These are phyloP conservation scores for Pinna nobilis DNA, from an alignment of 1,140 invertebrate species.

Conservation along the genomic window DNA sequence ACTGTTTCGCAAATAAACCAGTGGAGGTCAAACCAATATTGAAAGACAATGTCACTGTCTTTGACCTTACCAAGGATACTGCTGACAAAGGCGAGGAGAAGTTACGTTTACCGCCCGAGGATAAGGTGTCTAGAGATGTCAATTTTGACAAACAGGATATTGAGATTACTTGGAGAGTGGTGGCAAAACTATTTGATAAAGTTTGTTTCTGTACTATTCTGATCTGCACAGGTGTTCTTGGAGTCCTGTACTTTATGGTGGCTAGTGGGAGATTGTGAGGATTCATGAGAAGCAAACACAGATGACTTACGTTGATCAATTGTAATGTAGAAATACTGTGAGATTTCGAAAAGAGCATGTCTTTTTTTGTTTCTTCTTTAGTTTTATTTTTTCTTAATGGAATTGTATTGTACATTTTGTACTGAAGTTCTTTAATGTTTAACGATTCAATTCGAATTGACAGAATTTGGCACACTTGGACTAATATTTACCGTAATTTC, in stretches of 20 bases:
- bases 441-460: no score
- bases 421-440: no score
- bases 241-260: slow-evolving; percentile 9
- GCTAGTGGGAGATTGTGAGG: not conserved
- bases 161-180: not conserved
- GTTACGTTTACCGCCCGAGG: not conserved
- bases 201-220: not conserved
- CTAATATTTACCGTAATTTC: no score
- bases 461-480: no score
- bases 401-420: no score
- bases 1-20: not conserved
- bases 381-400: no score
- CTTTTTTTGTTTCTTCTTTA: no score
- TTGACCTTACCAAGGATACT: not conserved
- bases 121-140: not conserved
- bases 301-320: no score
- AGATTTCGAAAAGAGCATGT: no score
- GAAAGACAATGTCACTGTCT: not conserved
- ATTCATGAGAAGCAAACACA: no score
- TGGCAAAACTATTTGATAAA: slow-evolving; percentile 2
- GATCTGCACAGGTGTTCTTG: not conserved
- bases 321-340: no score
- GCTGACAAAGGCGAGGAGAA: not conserved
- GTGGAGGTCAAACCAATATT: not conserved
- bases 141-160: not conserved